Evolutionary conservation across 2,797 vertebrate species (phyloP), one percentile per base, ranked within the genome.

Genomic region (Xerus rutilus): DNA sequence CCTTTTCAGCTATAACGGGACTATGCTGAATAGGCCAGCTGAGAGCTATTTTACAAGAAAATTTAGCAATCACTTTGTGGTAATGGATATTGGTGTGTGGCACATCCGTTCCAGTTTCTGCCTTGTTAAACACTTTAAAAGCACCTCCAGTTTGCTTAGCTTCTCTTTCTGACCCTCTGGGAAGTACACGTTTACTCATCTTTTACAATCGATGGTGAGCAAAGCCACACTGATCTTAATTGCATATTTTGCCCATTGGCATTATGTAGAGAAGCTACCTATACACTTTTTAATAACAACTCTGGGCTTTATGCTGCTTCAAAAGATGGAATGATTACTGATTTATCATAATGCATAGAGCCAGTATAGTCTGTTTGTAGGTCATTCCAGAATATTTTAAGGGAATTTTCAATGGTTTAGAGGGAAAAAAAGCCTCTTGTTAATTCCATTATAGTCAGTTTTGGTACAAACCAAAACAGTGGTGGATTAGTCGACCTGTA

Each of bases 61-160:
- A 97, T 96, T 91, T 97, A 95, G 93, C 97, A 97, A 81, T 93
- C 32, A 39, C 96, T 97, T 97, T 82, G 77, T 54, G 69, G 89
- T 98, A 94, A 98, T 96, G 96, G 95, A 89, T 97, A 96, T 93
- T 94, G 86, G 65, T 98, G 97, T 98, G 93, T 98, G 97, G 93
- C 79, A 89, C 87, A 98, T 98, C 97, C 93, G 39, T 98, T 98
- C 92, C 95, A 93, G 85, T 98, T 98, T 98, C 97, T 98, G 97
- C 96, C 94, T 97, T 97, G 90, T 97, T 98, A 97, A 97, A 97
- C 87, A 70, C 76, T 97, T 97, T 93, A 91, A 94, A 97, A 96
- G 73, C 86, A 96, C 39, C 86, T 89, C 86, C 83, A 65, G 39
- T 96, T 96, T 43, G 39, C 65, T 81, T 67, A 86, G 59, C 39